Conservation (phyloP, 2,113 vertebrate species). For the Casuarius casuarius region DNA sequence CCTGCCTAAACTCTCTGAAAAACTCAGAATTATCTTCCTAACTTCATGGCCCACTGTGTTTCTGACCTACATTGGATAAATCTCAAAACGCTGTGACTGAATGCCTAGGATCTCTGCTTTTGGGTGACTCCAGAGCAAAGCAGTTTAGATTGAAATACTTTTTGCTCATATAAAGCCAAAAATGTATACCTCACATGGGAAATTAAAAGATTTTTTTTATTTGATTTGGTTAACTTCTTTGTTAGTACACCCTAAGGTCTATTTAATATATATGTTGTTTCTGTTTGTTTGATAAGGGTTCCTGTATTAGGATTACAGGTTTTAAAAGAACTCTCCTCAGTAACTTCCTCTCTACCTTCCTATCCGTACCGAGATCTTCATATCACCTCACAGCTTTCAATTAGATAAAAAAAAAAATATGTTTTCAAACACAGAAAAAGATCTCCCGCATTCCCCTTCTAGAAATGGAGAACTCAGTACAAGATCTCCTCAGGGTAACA, state of each 20-base stretch:
- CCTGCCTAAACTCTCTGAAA: neutral
- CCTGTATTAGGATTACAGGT: neutral
- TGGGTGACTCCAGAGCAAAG: neutral
- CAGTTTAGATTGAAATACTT: neutral
- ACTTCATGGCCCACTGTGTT: neutral
- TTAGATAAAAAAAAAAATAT: neutral
- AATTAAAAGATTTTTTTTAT: neutral
- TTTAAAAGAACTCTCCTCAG: neutral
- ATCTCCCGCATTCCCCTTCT: accelerated
- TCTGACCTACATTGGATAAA: neutral
- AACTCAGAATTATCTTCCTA: neutral
- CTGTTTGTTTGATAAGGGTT: neutral
- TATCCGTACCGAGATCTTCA: neutral
- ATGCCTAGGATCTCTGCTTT: neutral
- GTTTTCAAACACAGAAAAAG: neutral
- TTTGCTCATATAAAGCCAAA: neutral
- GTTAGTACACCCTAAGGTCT: neutral
- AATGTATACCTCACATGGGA: neutral
- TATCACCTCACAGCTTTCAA: neutral
- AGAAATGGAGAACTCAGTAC: neutral
- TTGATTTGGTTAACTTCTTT: neutral
- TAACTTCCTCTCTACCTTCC: neutral
- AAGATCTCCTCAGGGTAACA: neutral
- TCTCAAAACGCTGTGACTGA: neutral
- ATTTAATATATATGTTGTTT: neutral